Evolutionary conservation across 2,113 vertebrate species (phyloP).

Genomic region (Cricetomys ansorgei): DNA sequence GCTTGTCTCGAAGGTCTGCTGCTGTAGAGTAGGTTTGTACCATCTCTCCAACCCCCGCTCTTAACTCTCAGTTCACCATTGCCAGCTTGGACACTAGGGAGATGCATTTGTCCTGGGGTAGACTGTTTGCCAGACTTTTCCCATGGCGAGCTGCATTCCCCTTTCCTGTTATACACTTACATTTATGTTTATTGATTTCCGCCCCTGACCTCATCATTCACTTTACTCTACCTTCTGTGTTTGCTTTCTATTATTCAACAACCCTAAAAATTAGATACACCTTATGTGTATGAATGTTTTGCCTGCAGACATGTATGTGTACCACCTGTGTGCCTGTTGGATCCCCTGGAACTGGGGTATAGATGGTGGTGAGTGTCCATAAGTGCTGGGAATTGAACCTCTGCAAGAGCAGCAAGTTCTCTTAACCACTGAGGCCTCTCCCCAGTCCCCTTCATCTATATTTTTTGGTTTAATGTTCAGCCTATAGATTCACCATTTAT

Average conservation of each 20-base stretch:
- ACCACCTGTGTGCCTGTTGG: background rate
- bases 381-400: background rate
- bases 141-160: background rate
- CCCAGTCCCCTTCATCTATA: background rate
- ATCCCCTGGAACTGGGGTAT: background rate
- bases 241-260: background rate
- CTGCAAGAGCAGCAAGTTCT: background rate
- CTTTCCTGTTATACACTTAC: background rate
- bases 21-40: background rate
- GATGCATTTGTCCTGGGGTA: no score
- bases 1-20: background rate
- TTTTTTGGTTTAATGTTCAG: background rate
- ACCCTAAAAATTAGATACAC: background rate
- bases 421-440: background rate
- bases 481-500: background rate
- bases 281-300: background rate
- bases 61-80: background rate
- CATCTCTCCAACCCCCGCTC: background rate
- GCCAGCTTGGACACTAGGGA: background rate
- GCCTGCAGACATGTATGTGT: background rate
- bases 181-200: conserved; percentile 8
- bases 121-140: background rate
- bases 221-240: background rate
- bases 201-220: background rate
- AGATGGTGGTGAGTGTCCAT: background rate